Base-by-base conservation (phyloP, 1,140 invertebrate genomes). In the Anadara kagoshimensis region DNA sequence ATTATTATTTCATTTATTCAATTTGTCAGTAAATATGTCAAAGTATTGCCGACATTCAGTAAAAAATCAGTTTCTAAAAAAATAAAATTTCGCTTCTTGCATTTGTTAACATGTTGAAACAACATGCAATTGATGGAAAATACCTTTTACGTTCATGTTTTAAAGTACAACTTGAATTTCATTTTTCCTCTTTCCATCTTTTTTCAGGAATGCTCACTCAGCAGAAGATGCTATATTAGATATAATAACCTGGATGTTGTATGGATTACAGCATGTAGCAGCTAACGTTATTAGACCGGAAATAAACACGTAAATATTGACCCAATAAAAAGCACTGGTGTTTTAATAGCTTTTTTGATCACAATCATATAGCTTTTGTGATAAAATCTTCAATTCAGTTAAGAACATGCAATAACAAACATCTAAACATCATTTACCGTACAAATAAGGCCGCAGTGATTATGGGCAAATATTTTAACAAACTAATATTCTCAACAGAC, bases 171-270 rank as follows among this genome's bases (percentile, higher is more conserved):
- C 29, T 36, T 2, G 29, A 3, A 36, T 36, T 36, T 36, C 7
- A 36, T 36, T 36, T 49, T 4, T 49, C 10, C 11, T 49, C 2
- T 18, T n/a, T 18, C 1, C 10, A 4, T 14, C 36, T n/a, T 18
- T 20, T 62, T 64, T 53, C 26, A 64, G 62, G 29, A 49, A 64
- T 20, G 49, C 49, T 26, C 62, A 64, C 26, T 14, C 45, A 10
- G 62, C 62, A 53, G 62, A 64, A 22, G 62, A 64, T 41, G 62
- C 62, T n/a, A 36, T 64, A 18, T 41, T 64, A 20, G 36, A 64
- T 22, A 64, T 64, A 49, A 12, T 53, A 1, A 64, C 62, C 7
- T 64, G 62, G 62, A 29, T 49, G 5, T 41, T 64, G 4, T 64
- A 64, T 64, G 62, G 62, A 10, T n/a, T 64, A n/a, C 2, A 64